phyloP scores from a whole-genome alignment of 2,113 vertebrate genomes.

The Hirundichthys speculiger region DNA sequence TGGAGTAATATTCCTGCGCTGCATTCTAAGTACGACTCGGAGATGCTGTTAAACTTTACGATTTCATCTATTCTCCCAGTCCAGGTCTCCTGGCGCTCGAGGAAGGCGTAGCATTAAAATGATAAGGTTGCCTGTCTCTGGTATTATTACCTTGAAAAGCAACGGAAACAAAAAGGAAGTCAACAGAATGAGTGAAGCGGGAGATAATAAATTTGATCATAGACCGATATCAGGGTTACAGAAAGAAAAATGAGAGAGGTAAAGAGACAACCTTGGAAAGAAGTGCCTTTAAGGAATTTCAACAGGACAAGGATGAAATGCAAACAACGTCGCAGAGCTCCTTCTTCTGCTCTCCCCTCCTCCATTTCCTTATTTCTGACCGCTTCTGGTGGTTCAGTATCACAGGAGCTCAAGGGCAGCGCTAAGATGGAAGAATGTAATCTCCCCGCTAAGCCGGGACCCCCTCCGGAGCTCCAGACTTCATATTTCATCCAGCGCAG shows the following conservation, averaged over 20 bases:
- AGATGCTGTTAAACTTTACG: conserved; percentile 47
- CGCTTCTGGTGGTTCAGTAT: conserved; percentile 56
- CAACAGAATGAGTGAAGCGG: not conserved
- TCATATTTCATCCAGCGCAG: conserved; percentile 52
- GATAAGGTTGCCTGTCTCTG: conserved; percentile 1
- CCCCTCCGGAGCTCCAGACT: conserved; percentile 55
- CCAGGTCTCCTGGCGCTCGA: conserved; percentile 23
- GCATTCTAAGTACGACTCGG: conserved; percentile 9
- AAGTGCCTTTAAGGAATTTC: conserved; percentile 14
- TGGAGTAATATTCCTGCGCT: conserved; percentile 36
- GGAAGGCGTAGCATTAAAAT: conserved; percentile 6
- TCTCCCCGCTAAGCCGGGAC: conserved; percentile 48
- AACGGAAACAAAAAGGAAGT: not conserved
- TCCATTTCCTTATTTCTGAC: conserved; percentile 24
- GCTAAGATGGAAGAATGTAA: conserved; percentile 66
- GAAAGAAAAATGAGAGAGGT: conserved; percentile 3
- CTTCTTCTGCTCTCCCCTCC: conserved; percentile 24
- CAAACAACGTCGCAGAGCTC: conserved; percentile 13
- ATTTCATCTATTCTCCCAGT: conserved; percentile 44
- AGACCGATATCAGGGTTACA: conserved; percentile 18
- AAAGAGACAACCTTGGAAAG: conserved; percentile 6
- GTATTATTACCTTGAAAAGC: conserved; percentile 8
- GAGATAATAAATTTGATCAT: conserved; percentile 14
- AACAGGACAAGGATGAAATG: conserved; percentile 5
- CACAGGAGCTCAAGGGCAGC: conserved; percentile 22